Evolutionary conservation across 2,797 vertebrate species (phyloP), one percentile per base, ranked within the genome.

Genomic region (Ambastaia sidthimunki): DNA sequence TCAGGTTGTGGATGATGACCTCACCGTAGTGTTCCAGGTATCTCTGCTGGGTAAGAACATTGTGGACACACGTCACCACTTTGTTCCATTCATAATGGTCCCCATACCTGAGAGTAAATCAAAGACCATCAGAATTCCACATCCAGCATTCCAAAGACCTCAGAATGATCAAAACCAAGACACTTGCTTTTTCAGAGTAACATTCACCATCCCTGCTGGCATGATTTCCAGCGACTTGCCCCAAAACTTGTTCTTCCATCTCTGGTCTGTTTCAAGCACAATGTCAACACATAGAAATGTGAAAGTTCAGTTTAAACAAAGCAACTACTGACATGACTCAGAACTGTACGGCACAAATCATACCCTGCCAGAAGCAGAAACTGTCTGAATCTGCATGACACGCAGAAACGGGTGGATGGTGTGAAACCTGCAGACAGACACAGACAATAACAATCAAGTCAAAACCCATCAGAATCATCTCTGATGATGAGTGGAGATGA

Each of bases 11-110:
- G 87, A 98, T 97, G 65, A 92, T 87, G 78, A 96, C 96, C 84
- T 98, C 97, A 0, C 97, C 97, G 0, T 98, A 98, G 85, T 98
- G 96, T 89, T 98, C 97, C 15, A 98, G 94, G 80, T 96, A 98
- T 44, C 97, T 95, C 78, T 97, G 97, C 84, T 96, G 96, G 19
- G 96, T 98, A 50, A 98, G 90, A 74, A 98, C 95, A 55, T 98
- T 98, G 80, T 98, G 96, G 89, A 98, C 96, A 90, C 97, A 98
- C 19, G 96, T 97, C 0, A 97, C 96, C 44, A 98, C 96, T 90
- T 98, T 98, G 93, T 98, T 98, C 97, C 97, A 98, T 89, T 98
- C 96, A 2, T 96, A 98, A 88, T 97, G 97, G 78, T 98, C 97
- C n/a, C 95, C 95, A 34, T 92, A 95, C 89, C 97, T 97, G 89